Percentiles rank a stretch among this genome's conserved stretches.
Conservation (phyloP, 2,888 invertebrate genomes). For the Ceramica pisi region DNA sequence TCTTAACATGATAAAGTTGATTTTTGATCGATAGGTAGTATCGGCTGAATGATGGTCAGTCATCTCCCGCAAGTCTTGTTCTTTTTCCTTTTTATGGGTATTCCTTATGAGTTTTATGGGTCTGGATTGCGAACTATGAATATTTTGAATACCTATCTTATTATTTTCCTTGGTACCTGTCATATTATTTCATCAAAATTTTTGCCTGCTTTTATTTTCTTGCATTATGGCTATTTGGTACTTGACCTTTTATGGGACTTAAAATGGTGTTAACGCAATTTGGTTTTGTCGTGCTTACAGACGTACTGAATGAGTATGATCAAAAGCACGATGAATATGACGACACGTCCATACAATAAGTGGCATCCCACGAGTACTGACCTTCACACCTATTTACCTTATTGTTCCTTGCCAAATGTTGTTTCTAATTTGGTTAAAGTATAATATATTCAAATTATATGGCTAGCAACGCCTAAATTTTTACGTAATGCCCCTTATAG, state of each 20-base stretch:
- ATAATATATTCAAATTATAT: conserved; percentile 62
- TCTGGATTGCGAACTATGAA: neutral
- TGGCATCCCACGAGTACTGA: conserved; percentile 27
- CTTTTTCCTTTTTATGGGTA: conserved; percentile 61
- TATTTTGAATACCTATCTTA: neutral
- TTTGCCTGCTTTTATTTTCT: neutral
- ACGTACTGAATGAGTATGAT: conserved; percentile 13
- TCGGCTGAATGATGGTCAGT: conserved; percentile 53
- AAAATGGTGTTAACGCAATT: conserved; percentile 17
- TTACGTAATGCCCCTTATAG: conserved; percentile 75
- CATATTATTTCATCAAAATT: neutral
- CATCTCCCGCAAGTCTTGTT: conserved; percentile 61
- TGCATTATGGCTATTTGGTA: neutral
- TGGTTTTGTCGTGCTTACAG: conserved; percentile 3
- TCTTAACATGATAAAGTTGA: conserved; percentile 43
- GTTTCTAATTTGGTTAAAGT: conserved; percentile 49
- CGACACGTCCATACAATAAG: conserved; percentile 21
- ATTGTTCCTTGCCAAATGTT: conserved; percentile 41
- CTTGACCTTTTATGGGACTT: neutral
- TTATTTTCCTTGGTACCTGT: neutral
- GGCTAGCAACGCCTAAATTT: conserved; percentile 61
- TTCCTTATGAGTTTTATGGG: conserved; percentile 29
- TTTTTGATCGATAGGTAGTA: conserved; percentile 29
- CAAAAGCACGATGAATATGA: conserved; percentile 35
- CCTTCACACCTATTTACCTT: conserved; percentile 52